A percentile compares a stretch with the other conserved stretches of the same genome.
Evolutionary conservation across 1,140 invertebrate species (phyloP).

Genomic region (Leptinotarsa defecta): DNA sequence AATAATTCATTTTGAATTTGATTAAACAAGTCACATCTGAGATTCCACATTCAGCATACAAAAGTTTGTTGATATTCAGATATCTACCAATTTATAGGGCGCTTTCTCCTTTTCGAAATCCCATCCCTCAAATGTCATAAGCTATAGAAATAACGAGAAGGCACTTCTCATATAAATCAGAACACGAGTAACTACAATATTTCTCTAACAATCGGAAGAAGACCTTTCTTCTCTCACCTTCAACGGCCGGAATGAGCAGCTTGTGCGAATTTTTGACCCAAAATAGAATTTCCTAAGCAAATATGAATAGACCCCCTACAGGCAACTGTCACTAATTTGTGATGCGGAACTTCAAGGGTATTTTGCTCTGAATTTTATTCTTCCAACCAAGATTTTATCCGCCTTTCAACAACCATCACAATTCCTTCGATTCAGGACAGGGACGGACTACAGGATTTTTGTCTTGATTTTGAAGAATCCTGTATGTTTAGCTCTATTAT

Average conservation of each 20-base stretch:
- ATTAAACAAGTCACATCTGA: too few species aligned
- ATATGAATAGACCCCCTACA: constrained; percentile 19
- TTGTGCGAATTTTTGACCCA: constrained; percentile 22
- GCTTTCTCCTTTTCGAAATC: neutral
- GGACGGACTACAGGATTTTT: neutral
- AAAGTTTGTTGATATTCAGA: neutral
- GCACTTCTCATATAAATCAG: constrained; percentile 18
- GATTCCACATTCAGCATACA: too few species aligned
- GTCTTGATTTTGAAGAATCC: too few species aligned
- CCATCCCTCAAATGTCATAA: neutral
- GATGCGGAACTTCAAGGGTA: constrained; percentile 32
- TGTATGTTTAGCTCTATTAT: too few species aligned
- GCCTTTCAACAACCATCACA: constrained; percentile 35
- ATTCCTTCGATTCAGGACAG: constrained; percentile 16
- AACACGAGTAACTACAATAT: constrained; percentile 1
- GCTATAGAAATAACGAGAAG: constrained; percentile 14
- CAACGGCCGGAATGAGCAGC: constrained; percentile 17
- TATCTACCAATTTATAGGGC: constrained; percentile 4
- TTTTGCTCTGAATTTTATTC: constrained; percentile 36
- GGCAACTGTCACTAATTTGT: constrained; percentile 31
- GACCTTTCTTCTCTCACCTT: constrained; percentile 1
- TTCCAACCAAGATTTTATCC: constrained; percentile 38
- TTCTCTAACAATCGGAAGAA: constrained; percentile 8
- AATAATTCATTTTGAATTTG: too few species aligned
- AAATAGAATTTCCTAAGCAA: constrained; percentile 15